These are phyloP conservation scores for Ctenochaetus hawaiiensis DNA, from an alignment of 2,797 vertebrate species.

Conservation along the genomic window DNA sequence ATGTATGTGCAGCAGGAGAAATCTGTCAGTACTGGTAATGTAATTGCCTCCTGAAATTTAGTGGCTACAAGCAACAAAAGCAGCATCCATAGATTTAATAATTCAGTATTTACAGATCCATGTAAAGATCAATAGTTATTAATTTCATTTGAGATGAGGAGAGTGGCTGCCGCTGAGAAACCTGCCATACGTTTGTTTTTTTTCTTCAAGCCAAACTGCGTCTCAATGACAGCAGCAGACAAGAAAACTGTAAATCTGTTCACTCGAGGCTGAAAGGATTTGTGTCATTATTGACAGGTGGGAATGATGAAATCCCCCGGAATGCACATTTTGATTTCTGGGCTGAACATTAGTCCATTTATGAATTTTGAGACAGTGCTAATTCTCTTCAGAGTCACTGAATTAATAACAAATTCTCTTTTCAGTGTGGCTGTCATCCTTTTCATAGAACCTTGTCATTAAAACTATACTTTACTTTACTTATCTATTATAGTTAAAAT, in stretches of 20 bases:
- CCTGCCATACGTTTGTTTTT: neutral
- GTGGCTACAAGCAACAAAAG: neutral
- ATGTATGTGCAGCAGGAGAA: slow-evolving; percentile 17
- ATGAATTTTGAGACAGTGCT: slow-evolving; percentile 21
- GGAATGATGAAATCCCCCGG: slow-evolving; percentile 21
- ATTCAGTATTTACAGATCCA: slow-evolving; percentile 13
- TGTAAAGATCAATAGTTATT: neutral
- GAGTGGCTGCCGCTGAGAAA: neutral
- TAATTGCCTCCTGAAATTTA: neutral
- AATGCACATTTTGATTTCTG: slow-evolving; percentile 38
- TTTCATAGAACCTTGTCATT: slow-evolving; percentile 5
- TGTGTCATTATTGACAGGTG: slow-evolving; percentile 20
- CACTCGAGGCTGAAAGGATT: neutral
- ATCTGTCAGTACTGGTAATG: slow-evolving; percentile 2
- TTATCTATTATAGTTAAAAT: slow-evolving; percentile 48
- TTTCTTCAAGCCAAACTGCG: neutral
- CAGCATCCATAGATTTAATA: neutral
- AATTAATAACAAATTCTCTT: slow-evolving; percentile 34
- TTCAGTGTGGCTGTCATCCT: slow-evolving; percentile 39
- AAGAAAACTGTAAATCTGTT: neutral
- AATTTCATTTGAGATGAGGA: neutral
- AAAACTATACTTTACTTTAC: slow-evolving; percentile 13
- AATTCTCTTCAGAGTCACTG: slow-evolving; percentile 17
- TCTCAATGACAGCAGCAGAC: neutral
- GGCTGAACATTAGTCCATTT: slow-evolving; percentile 20